A percentile compares a stretch with the other conserved stretches of the same genome.
Conservation (phyloP, 2,113 vertebrate genomes). For the Paramormyrops kingsleyae region DNA sequence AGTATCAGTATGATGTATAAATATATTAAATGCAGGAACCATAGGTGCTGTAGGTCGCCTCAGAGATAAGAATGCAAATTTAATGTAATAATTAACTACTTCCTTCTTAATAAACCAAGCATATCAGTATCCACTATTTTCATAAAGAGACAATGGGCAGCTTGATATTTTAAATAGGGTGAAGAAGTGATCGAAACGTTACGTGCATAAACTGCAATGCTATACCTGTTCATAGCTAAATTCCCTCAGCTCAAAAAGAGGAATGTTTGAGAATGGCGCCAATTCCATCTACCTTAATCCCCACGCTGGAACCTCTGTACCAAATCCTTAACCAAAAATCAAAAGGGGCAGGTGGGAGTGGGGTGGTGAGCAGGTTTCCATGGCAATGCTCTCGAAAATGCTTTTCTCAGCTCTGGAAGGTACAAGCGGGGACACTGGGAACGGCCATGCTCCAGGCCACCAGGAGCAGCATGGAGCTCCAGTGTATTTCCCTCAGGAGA, state of each 20-base stretch:
- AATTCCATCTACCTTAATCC: not conserved
- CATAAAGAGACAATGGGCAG: not conserved
- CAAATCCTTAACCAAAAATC: not conserved
- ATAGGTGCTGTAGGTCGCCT: not conserved
- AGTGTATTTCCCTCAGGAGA: not conserved
- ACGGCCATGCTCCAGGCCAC: not conserved
- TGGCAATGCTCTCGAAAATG: slow-evolving; percentile 4
- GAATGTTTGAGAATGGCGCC: not conserved
- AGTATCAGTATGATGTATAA: not conserved
- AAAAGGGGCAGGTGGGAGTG: not conserved
- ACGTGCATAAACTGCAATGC: not conserved
- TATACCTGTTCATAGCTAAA: not conserved
- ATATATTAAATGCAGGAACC: not conserved
- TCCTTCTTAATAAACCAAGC: not conserved
- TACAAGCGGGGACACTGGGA: not conserved
- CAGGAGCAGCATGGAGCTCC: not conserved
- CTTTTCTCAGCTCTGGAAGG: not conserved
- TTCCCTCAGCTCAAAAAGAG: not conserved
- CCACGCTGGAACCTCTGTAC: not conserved
- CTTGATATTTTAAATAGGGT: not conserved
- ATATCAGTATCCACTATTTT: not conserved
- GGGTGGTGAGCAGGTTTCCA: slow-evolving; percentile 13
- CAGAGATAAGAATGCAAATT: not conserved
- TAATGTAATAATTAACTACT: not conserved
- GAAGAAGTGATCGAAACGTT: not conserved